Percentiles rank a stretch among this genome's conserved stretches.
These are phyloP conservation scores for Ptyas mucosa DNA, from an alignment of 2,113 vertebrate species.

Conservation along the genomic window DNA sequence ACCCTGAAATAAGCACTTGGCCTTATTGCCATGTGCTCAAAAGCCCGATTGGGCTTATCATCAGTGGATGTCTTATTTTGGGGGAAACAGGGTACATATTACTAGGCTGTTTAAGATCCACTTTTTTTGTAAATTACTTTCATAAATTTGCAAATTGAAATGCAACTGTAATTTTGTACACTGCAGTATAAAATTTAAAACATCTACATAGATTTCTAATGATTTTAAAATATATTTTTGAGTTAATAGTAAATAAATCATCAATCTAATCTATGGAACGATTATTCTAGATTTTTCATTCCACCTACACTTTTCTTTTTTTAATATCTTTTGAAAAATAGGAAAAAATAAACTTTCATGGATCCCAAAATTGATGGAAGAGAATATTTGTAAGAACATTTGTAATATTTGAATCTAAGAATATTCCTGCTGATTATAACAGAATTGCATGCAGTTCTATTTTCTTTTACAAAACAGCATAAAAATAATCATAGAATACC, in stretches of 20 bases:
- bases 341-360: not conserved
- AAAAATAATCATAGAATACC: conserved; percentile 37
- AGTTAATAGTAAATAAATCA: not conserved
- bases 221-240: not conserved
- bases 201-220: not conserved
- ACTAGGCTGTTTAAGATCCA: not conserved
- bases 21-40: too few species aligned
- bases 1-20: too few species aligned
- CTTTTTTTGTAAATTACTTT: not conserved
- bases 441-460: conserved; percentile 11
- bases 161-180: not conserved
- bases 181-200: not conserved
- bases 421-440: conserved; percentile 11
- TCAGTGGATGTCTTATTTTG: too few species aligned
- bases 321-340: conserved; percentile 11
- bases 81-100: not conserved
- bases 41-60: too few species aligned
- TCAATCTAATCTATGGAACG: not conserved
- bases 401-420: not conserved
- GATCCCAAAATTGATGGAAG: not conserved
- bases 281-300: not conserved
- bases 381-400: not conserved
- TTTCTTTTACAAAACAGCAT: conserved; percentile 3
- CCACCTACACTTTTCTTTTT: accelerated
- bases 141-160: not conserved